Base-by-base conservation (phyloP, 2,888 invertebrate species). In the Notodonta dromedarius region DNA sequence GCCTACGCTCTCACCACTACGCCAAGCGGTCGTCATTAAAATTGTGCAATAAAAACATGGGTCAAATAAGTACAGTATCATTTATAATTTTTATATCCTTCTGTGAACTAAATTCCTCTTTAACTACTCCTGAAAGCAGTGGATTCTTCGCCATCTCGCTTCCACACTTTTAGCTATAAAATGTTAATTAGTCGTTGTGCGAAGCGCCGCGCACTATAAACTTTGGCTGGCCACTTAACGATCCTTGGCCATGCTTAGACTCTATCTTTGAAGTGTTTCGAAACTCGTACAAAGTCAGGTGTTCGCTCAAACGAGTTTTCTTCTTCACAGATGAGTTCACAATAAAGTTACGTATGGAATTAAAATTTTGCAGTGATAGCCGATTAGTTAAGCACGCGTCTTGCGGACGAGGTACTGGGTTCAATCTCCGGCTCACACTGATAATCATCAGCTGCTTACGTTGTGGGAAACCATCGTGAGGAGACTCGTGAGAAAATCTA, bases 101-200 rank as follows among this genome's bases (percentile, higher is more conserved):
- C 13, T n/a, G 4, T n/a, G 5, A n/a, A 48, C 48, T 24, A 35
- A 35, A 35, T 7, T 35, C 35, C 35, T 35, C 35, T 7, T 35
- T 4, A 35, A 35, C 6, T 7, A 35, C 35, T 48, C 2, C 48
- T 7, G n/a, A 5, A 42, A 42, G 24, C 24, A 24, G 24, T 11
- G 42, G 8, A 9, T 42, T 42, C 12, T 11, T 42, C 42, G 9
- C 11, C 4, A 42, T 42, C 42, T 11, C 40, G 7, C 40, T 40
- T 9, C 4, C 11, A 42, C 42, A 11, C 11, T 42, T n/a, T 11
- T 24, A 14, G 52, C 50, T 73, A 53, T 57, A 16, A 57, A 71
- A 54, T 53, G 58, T 52, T 74, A 67, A 72, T 65, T 72, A 69
- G 60, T 3, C 52, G 62, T 66, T 58, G 61, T 35, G 0, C 12